Evolutionary conservation across 2,888 invertebrate genomes (phyloP), one percentile per base, ranked within the genome.

Genomic region (Chrysina gloriosa): DNA sequence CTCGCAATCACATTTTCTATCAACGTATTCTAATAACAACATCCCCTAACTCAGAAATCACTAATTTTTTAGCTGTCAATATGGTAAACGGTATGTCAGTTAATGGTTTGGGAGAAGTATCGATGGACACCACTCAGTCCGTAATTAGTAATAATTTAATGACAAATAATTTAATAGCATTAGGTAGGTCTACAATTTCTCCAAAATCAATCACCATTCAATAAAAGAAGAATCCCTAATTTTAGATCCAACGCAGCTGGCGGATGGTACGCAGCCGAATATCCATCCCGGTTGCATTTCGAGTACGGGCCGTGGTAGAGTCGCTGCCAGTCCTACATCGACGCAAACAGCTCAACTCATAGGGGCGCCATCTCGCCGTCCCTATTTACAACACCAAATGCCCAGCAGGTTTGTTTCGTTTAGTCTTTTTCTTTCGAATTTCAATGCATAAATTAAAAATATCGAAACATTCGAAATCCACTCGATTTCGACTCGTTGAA

Each of bases 51-150:
- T n/a, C n/a, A n/a, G n/a, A n/a, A n/a, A n/a, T n/a, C n/a, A n/a
- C n/a, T n/a, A n/a, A 39, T 14, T 39, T 70, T 72, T 54, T 69
- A 85, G 91, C 90, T 72, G 89, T 90, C 66, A 91, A 89, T 79
- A 88, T 92, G 88, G 90, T 91, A 25, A 92, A 91, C 80, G 91
- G 92, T 67, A 89, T 92, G 83, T 88, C 90, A 19, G 90, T 91
- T 19, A 92, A 92, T 78, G 92, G 92, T 63, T 84, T 91, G 39
- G 90, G 90, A 16, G 91, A 91, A 81, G 89, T 90, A 69, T 87
- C 90, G 19, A 89, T 91, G 88, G 91, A 91, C 77, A 88, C 89
- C 65, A 85, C 87, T 66, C 88, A 88, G 75, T 84, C 86, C 48
- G 85, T 87, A 36, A 80, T 83, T 70, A 86, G 85, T 79, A 84